Evolutionary conservation across 2,888 invertebrate species (phyloP).

Genomic region (Lithophane semibrunnea): DNA sequence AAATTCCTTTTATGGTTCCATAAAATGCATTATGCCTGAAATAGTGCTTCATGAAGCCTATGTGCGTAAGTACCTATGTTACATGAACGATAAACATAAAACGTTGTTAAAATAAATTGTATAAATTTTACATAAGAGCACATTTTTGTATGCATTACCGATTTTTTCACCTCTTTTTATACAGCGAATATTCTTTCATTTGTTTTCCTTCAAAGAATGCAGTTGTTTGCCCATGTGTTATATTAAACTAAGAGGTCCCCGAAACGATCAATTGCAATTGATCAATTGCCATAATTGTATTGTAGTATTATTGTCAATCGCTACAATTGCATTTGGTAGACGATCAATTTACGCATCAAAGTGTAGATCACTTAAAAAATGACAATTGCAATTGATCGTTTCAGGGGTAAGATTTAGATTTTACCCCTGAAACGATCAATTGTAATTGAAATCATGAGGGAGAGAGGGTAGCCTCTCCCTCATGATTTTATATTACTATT

Average conservation of each 20-base stretch:
- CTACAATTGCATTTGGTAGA: too few species aligned
- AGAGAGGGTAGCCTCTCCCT: too few species aligned
- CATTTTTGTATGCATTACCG: not conserved
- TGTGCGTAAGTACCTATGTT: not conserved
- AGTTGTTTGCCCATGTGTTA: not conserved
- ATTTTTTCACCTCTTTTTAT: not conserved
- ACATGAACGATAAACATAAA: not conserved
- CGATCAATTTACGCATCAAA: too few species aligned
- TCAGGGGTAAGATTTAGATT: too few species aligned
- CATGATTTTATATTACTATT: not conserved
- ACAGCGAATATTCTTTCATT: not conserved
- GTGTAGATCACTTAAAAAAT: too few species aligned
- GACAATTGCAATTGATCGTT: too few species aligned
- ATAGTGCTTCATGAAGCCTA: constrained; percentile 31
- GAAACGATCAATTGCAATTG: too few species aligned
- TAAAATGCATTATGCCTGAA: constrained; percentile 56
- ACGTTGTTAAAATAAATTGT: constrained; percentile 22
- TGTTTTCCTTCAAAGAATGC: too few species aligned
- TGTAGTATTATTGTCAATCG: too few species aligned
- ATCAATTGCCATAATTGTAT: too few species aligned
- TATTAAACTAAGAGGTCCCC: not conserved
- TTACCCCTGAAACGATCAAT: too few species aligned
- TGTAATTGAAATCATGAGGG: too few species aligned
- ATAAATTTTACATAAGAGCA: not conserved
- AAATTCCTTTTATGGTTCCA: constrained; percentile 65